A percentile compares a stretch with the other conserved stretches of the same genome.
phyloP scores from a whole-genome alignment of 1,140 invertebrate species.

The Procambarus virginalis region DNA sequence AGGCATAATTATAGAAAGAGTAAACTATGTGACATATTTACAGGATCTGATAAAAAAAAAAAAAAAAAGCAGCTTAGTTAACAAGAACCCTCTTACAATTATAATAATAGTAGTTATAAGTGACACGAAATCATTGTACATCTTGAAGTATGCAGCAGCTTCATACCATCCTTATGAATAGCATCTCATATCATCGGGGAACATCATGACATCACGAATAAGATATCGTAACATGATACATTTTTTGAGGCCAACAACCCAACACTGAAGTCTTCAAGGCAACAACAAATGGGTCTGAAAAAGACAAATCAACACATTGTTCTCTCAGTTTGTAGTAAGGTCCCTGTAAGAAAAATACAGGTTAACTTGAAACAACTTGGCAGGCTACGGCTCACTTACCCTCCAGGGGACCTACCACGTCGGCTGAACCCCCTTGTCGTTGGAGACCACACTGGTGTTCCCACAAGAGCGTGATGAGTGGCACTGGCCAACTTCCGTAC shows the following conservation, averaged over 20 bases:
- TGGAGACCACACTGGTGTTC: neutral
- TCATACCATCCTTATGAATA: conserved; percentile 68
- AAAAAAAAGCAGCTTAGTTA: conserved; percentile 16
- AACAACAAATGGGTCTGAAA: conserved; percentile 69
- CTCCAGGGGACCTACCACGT: conserved; percentile 34
- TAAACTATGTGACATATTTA: conserved; percentile 63
- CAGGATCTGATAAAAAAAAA: conserved; percentile 56
- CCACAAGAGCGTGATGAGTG: neutral
- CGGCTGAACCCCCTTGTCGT: neutral
- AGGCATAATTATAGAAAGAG: conserved; percentile 62
- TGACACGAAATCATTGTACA: conserved; percentile 65
- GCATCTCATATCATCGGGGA: conserved; percentile 57
- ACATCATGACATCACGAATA: conserved; percentile 67
- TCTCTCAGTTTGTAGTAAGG: conserved; percentile 50
- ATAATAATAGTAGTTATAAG: conserved; percentile 39
- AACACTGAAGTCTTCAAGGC: conserved; percentile 69
- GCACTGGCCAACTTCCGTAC: neutral
- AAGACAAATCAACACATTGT: conserved; percentile 67
- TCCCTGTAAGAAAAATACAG: conserved; percentile 56
- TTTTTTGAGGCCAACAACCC: conserved; percentile 66
- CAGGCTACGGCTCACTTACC: conserved; percentile 43
- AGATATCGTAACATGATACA: conserved; percentile 68
- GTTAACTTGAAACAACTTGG: conserved; percentile 46
- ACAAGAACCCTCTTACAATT: conserved; percentile 49
- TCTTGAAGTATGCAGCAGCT: conserved; percentile 65